Base-by-base conservation (phyloP, 2,113 vertebrate species). In the Glaucomys volans region DNA sequence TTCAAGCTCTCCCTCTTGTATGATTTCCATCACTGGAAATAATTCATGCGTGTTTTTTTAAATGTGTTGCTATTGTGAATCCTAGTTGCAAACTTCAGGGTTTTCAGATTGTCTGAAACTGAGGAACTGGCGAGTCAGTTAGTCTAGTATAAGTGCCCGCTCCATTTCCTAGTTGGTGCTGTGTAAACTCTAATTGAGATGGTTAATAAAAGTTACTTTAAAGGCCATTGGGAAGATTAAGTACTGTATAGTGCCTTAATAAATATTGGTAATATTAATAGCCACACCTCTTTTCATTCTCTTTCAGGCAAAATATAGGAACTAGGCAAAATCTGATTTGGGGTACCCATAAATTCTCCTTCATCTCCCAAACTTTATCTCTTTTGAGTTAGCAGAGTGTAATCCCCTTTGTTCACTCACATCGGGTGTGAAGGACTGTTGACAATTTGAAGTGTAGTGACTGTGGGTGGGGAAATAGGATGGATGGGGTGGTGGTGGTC, bases 41-140 rank as follows among this genome's bases (percentile, higher is more conserved):
- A 69, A 64, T 2, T 57, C 59, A 28, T 64, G 52, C 16, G 40
- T 47, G 50, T 37, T 37, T 40, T 66, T 92, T 64, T 44, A 20
- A 89, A 88, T 40, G 16, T 20, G 59, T 59, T 85, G 42, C 35
- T 77, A 37, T 64, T 85, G 86, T 83, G 95, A 96, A 82, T 85
- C n/a, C 42, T 7, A 64, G 3, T 67, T 35, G 30, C 11, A 64
- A 86, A 81, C 67, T 26, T 77, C 35, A 72, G 54, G 47, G 28
- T 87, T 93, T 92, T 82, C 50, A 76, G 67, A 72, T 20, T 66
- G 4, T 57, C 40, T 81, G 71, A 87, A 69, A 18, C 42, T n/a
- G 32, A 71, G 50, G 24, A 30, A 35, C 20, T n/a, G 40, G 22
- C 54, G 40, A 44, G 32, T 69, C 30, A 32, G 9, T 42, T 30